Conservation (phyloP, 64 coral and sea anemone species). For the Pachyseris speciosa region DNA sequence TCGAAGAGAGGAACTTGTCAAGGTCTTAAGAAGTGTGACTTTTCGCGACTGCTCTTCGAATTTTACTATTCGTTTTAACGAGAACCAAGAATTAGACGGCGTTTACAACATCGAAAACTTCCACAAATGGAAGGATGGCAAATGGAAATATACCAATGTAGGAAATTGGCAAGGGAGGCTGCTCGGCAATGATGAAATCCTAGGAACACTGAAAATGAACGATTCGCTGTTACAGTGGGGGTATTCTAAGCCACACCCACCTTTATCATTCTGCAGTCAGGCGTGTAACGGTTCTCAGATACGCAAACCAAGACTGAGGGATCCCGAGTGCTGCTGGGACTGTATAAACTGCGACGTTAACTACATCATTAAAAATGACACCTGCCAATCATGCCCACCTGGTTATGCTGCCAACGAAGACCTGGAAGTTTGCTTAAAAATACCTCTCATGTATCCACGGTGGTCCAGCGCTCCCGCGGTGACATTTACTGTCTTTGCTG, state of each 20-base stretch:
- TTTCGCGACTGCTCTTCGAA: slow-evolving; percentile 76
- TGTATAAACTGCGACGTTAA: slow-evolving; percentile 58
- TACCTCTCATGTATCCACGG: slow-evolving; percentile 57
- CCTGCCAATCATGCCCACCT: slow-evolving; percentile 60
- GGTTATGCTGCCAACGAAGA: slow-evolving; percentile 64
- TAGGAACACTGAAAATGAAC: slow-evolving; percentile 31
- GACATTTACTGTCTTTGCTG: slow-evolving; percentile 39
- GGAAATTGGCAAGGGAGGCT: slow-evolving; percentile 68
- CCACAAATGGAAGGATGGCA: slow-evolving; percentile 37
- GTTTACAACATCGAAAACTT: slow-evolving; percentile 92
- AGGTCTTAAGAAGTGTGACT: slow-evolving; percentile 75
- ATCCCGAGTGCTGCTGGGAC: slow-evolving; percentile 82
- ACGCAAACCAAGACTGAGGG: slow-evolving; percentile 11
- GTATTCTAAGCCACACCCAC: slow-evolving; percentile 20
- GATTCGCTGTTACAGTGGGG: slow-evolving; percentile 72
- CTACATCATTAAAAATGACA: slow-evolving; percentile 77
- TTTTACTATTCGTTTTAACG: slow-evolving; percentile 78
- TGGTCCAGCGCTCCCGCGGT: slow-evolving; percentile 29
- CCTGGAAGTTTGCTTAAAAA: slow-evolving; percentile 43
- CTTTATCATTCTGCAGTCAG: slow-evolving; percentile 74
- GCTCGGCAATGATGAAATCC: not conserved
- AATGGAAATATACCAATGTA: slow-evolving; percentile 71
- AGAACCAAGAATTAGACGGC: slow-evolving; percentile 92
- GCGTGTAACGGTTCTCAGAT: slow-evolving; percentile 57
- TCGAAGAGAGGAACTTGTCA: slow-evolving; percentile 10